Conservation (phyloP, 1,140 invertebrate genomes). For the Reticulitermes speratus region DNA sequence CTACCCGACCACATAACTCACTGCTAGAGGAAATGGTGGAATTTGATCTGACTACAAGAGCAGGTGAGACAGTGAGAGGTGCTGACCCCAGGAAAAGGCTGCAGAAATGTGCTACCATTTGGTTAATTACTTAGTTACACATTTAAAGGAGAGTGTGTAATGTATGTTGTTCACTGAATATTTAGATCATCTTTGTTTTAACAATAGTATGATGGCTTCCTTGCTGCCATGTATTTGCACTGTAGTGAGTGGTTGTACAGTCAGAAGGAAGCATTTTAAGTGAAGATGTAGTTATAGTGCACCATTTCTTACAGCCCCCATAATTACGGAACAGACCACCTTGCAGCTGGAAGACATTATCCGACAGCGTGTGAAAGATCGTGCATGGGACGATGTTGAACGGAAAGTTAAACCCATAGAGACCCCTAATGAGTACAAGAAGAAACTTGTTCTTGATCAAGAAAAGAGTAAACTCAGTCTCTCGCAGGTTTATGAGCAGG, state of each 20-base stretch:
- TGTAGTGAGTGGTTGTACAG: too few relatives aligned
- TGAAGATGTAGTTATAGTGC: too few relatives aligned
- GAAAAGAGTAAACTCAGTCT: conserved; percentile 95
- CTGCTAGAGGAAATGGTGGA: conserved; percentile 88
- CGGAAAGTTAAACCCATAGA: conserved; percentile 85
- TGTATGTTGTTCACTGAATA: too few relatives aligned
- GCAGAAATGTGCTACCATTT: neutral
- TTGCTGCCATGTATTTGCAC: too few relatives aligned
- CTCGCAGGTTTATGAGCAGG: conserved; percentile 91
- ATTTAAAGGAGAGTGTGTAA: too few relatives aligned
- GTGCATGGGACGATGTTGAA: conserved; percentile 93
- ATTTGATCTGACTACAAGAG: conserved; percentile 80
- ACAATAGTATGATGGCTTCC: too few relatives aligned
- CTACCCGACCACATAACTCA: conserved; percentile 84
- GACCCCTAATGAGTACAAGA: conserved; percentile 84
- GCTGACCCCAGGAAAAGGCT: too few relatives aligned
- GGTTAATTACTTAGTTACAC: too few relatives aligned
- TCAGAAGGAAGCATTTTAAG: too few relatives aligned
- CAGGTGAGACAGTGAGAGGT: conserved; percentile 49
- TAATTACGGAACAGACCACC: conserved; percentile 90
- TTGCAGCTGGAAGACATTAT: conserved; percentile 88
- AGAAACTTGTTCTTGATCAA: conserved; percentile 85
- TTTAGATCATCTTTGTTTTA: too few relatives aligned
- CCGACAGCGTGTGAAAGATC: conserved; percentile 87
- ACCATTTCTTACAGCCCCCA: conserved; percentile 59